A percentile compares a stretch with the other conserved stretches of the same genome.
Evolutionary conservation across 2,888 invertebrate species (phyloP).

Genomic region (Tenthredo amoena): DNA sequence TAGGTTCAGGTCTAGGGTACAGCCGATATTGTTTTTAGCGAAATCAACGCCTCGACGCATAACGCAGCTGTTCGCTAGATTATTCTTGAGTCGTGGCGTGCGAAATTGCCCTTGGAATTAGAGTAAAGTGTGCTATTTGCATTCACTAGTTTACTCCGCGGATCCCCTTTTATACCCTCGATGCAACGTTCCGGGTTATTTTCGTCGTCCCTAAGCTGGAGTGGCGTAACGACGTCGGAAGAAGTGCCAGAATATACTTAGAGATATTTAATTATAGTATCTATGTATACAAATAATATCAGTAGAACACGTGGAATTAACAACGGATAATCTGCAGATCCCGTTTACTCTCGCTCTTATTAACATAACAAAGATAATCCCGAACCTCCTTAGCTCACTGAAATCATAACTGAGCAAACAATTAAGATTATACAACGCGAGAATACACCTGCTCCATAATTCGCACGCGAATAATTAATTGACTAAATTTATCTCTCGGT

Average conservation of each 20-base stretch:
- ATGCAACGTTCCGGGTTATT: slow-evolving; percentile 33
- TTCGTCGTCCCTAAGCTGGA: background rate
- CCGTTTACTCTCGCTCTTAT: background rate
- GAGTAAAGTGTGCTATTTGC: slow-evolving; percentile 46
- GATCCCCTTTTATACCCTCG: background rate
- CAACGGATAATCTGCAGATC: background rate
- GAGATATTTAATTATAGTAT: slow-evolving; percentile 8
- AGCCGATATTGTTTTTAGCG: background rate
- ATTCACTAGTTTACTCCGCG: slow-evolving; percentile 15
- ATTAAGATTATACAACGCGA: background rate
- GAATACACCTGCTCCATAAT: slow-evolving; percentile 8
- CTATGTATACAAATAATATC: slow-evolving; percentile 9
- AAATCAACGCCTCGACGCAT: background rate
- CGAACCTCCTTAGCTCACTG: background rate
- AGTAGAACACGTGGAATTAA: background rate
- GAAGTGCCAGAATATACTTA: slow-evolving; percentile 6
- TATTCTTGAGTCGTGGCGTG: slow-evolving; percentile 16
- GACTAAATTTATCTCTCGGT: background rate
- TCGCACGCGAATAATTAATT: background rate
- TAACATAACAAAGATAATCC: background rate
- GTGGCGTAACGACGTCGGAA: slow-evolving; percentile 2
- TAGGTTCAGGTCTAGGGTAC: background rate
- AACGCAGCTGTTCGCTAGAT: slow-evolving; percentile 18
- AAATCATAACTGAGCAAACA: slow-evolving; percentile 7
- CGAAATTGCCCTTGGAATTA: slow-evolving; percentile 43